phyloP scores from a whole-genome alignment of 2,888 invertebrate genomes.

The Arrhopalites spinosus region DNA sequence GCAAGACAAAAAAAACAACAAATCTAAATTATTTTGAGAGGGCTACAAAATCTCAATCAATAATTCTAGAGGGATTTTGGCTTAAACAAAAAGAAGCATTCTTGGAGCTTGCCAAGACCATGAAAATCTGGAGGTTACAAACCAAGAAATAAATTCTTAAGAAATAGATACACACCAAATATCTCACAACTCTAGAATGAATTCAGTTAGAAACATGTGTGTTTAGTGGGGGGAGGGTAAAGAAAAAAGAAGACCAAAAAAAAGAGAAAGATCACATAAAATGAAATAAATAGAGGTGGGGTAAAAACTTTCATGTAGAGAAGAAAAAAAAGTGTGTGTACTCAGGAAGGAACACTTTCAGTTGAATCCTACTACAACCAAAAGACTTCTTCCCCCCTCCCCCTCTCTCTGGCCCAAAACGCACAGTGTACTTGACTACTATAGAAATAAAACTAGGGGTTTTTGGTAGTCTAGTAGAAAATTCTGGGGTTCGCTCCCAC shows the following conservation, averaged over 20 bases:
- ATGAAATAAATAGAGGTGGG: constrained; percentile 6
- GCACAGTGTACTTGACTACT: background rate
- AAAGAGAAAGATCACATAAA: constrained; percentile 9
- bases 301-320: background rate
- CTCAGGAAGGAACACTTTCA: background rate
- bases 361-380: background rate
- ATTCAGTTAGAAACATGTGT: constrained; percentile 7
- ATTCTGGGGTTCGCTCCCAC: constrained; percentile 15
- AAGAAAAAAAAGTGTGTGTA: background rate
- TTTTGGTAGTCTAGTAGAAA: background rate
- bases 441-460: background rate
- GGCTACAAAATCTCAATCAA: too few species aligned
- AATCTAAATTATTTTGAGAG: too few species aligned
- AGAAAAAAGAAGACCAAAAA: background rate
- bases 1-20: too few species aligned
- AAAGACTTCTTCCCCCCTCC: background rate
- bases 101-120: too few species aligned
- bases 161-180: background rate
- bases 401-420: background rate
- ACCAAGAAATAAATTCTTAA: too few species aligned
- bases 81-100: too few species aligned
- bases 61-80: too few species aligned
- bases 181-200: background rate
- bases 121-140: too few species aligned
- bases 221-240: background rate